A percentile compares a stretch with the other conserved stretches of the same genome.
phyloP scores from a whole-genome alignment of 2,113 vertebrate genomes.

The Pseudorasbora parva region DNA sequence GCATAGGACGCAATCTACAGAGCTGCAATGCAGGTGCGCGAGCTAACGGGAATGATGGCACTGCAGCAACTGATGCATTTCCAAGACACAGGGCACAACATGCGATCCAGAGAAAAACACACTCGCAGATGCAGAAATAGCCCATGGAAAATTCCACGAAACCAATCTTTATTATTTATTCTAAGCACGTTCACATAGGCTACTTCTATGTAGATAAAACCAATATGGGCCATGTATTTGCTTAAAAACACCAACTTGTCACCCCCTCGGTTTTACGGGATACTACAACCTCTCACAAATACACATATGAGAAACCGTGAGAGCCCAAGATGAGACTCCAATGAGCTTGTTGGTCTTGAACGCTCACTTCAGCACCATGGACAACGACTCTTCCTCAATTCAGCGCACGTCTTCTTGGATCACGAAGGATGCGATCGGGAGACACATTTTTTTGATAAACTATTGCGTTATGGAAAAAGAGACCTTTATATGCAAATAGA shows the following conservation, averaged over 20 bases:
- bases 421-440: slow-evolving; percentile 19
- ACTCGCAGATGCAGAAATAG: background rate
- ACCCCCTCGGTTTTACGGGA: background rate
- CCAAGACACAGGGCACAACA: slow-evolving; percentile 38
- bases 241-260: background rate
- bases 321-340: too few relatives aligned
- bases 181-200: slow-evolving; percentile 67
- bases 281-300: background rate
- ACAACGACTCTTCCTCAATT: slow-evolving; percentile 56
- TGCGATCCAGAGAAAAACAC: slow-evolving; percentile 30
- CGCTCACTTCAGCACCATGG: slow-evolving; percentile 63
- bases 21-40: slow-evolving; percentile 78
- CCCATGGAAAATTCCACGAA: slow-evolving; percentile 68
- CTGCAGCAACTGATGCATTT: slow-evolving; percentile 66
- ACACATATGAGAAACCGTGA: background rate
- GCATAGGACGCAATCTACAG: slow-evolving; percentile 63
- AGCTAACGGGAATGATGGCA: slow-evolving; percentile 61
- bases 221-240: slow-evolving; percentile 45
- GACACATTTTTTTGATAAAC: slow-evolving; percentile 18
- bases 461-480: slow-evolving; percentile 17
- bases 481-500: background rate
- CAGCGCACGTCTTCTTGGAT: slow-evolving; percentile 43
- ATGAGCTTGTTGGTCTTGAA: background rate
- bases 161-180: slow-evolving; percentile 63
- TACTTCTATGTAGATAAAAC: slow-evolving; percentile 66